phyloP scores from a whole-genome alignment of 2,797 vertebrate species.

The Dromococcyx pavoninus region DNA sequence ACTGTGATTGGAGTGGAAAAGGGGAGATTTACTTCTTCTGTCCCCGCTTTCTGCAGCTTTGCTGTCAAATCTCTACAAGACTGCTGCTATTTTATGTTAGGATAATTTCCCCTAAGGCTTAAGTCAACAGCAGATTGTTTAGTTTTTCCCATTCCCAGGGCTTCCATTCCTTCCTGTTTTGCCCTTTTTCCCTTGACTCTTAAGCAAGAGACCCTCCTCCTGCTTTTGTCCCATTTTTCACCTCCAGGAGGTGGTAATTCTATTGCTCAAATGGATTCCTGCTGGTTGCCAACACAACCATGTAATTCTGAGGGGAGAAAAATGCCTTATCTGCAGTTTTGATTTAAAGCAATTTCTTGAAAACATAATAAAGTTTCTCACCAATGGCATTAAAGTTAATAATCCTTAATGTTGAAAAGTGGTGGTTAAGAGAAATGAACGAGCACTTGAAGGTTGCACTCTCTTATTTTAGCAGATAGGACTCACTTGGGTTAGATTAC shows the following conservation, averaged over 20 bases:
- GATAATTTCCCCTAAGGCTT: background rate
- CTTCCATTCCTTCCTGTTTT: constrained; percentile 40
- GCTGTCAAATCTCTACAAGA: background rate
- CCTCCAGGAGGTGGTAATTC: constrained; percentile 74
- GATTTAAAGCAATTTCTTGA: constrained; percentile 67
- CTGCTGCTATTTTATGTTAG: background rate
- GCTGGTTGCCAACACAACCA: constrained; percentile 71
- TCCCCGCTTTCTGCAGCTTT: background rate
- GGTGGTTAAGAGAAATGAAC: constrained; percentile 63
- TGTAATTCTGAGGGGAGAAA: constrained; percentile 67
- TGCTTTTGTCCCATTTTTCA: constrained; percentile 72
- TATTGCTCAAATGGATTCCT: constrained; percentile 72
- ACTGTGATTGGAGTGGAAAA: background rate
- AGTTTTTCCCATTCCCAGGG: background rate
- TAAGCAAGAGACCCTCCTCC: constrained; percentile 44
- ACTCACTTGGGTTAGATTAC: constrained; percentile 22
- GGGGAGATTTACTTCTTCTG: background rate
- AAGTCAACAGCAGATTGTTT: background rate
- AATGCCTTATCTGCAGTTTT: constrained; percentile 68
- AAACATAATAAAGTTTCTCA: constrained; percentile 67
- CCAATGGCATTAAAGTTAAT: constrained; percentile 72
- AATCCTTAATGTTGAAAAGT: constrained; percentile 71
- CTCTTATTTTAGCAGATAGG: constrained; percentile 43
- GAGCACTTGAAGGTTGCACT: constrained; percentile 51
- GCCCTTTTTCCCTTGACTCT: constrained; percentile 64